These are phyloP conservation scores for Pocillopora verrucosa DNA, from an alignment of 64 coral and sea anemone species.

Conservation along the genomic window DNA sequence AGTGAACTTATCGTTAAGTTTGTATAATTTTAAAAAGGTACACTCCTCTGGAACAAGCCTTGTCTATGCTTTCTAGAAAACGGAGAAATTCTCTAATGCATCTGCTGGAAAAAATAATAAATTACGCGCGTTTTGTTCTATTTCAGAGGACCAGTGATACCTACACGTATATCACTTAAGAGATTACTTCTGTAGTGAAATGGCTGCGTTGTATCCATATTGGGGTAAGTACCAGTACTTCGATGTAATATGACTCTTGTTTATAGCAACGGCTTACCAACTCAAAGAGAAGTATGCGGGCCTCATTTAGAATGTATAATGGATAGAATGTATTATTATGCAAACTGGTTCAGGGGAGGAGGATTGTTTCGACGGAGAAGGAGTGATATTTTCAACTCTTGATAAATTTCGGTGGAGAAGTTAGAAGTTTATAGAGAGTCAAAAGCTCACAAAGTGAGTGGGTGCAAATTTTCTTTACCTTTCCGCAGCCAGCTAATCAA, in stretches of 20 bases:
- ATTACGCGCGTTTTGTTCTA: neutral
- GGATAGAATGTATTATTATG: neutral
- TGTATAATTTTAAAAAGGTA: too few species aligned
- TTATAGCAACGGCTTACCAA: conserved; percentile 16
- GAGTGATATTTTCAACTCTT: neutral
- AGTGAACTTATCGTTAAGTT: too few species aligned
- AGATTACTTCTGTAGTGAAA: neutral
- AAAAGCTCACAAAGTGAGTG: too few species aligned
- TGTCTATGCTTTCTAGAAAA: too few species aligned
- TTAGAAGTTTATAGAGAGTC: too few species aligned
- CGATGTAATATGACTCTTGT: neutral
- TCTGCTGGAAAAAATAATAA: neutral
- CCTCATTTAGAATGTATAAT: neutral
- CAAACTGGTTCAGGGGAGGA: neutral
- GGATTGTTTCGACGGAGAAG: neutral
- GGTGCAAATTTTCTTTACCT: too few species aligned
- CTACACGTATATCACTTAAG: neutral
- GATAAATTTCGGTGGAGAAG: too few species aligned
- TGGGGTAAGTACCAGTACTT: neutral
- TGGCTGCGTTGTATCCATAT: neutral
- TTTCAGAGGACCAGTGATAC: neutral
- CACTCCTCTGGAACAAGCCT: too few species aligned
- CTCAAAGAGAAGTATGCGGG: neutral
- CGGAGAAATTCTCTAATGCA: too few species aligned
- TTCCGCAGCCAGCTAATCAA: too few species aligned